Percentiles rank a stretch among this genome's conserved stretches.
phyloP scores from a whole-genome alignment of 2,113 vertebrate genomes.

The Cynoglossus semilaevis region DNA sequence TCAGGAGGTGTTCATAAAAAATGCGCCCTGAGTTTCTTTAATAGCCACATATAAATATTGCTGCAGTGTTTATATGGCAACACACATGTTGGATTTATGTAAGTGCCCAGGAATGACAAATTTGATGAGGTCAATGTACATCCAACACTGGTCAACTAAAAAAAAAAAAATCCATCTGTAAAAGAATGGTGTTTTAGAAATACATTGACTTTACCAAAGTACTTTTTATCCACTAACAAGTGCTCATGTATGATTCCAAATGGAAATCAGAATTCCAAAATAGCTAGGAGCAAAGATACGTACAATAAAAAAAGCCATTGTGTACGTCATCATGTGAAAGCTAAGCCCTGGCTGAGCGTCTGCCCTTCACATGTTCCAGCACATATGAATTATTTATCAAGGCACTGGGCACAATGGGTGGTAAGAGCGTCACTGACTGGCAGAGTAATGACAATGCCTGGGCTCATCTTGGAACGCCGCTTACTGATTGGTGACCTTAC shows the following conservation, averaged over 20 bases:
- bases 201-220: too few relatives aligned
- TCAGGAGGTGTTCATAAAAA: slow-evolving; percentile 56
- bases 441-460: slow-evolving; percentile 45
- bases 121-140: background rate
- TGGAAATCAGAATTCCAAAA: background rate
- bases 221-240: too few relatives aligned
- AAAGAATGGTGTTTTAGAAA: too few relatives aligned
- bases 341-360: slow-evolving; percentile 33
- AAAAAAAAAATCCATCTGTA: background rate
- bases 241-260: too few relatives aligned
- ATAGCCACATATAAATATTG: slow-evolving; percentile 22
- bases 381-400: slow-evolving; percentile 63
- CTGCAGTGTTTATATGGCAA: slow-evolving; percentile 11
- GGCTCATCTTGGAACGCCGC: slow-evolving; percentile 32
- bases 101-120: slow-evolving; percentile 1
- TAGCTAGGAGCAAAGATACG: background rate
- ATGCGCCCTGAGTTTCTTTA: slow-evolving; percentile 25
- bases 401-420: slow-evolving; percentile 43
- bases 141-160: background rate
- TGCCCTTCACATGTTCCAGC: slow-evolving; percentile 54
- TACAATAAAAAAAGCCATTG: slow-evolving; percentile 1
- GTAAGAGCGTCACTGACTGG: slow-evolving; percentile 44
- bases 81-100: slow-evolving; percentile 4
- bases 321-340: slow-evolving; percentile 21
- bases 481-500: slow-evolving; percentile 56